phyloP scores from a whole-genome alignment of 2,113 vertebrate genomes.

The Numida meleagris region DNA sequence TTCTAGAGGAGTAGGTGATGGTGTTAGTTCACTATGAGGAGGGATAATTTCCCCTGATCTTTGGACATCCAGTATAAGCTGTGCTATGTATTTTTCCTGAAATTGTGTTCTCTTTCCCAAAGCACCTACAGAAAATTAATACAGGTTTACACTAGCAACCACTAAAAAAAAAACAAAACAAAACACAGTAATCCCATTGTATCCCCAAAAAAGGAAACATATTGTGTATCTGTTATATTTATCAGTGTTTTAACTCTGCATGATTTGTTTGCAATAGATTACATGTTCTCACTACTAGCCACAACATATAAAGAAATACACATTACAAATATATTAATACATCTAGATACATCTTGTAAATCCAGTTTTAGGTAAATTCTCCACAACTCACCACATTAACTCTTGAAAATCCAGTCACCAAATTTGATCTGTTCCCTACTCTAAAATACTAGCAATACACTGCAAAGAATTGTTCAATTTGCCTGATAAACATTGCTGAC shows the following conservation, averaged over 20 bases:
- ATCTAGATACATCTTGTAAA: neutral
- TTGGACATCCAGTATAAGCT: slow-evolving; percentile 90
- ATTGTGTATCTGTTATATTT: neutral
- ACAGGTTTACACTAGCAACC: neutral
- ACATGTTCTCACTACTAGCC: neutral
- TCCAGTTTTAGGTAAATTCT: neutral
- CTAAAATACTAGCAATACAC: neutral
- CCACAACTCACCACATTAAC: neutral
- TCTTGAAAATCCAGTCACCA: neutral
- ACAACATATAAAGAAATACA: neutral
- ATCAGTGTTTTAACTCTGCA: neutral
- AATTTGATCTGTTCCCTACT: neutral
- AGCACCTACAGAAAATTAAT: slow-evolving; percentile 81
- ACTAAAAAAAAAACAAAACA: neutral
- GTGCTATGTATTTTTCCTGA: slow-evolving; percentile 92
- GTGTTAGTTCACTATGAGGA: slow-evolving; percentile 74
- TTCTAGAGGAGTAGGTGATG: slow-evolving; percentile 81
- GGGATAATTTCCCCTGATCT: slow-evolving; percentile 69
- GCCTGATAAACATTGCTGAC: neutral
- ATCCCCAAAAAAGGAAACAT: neutral
- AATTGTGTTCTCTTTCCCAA: slow-evolving; percentile 94
- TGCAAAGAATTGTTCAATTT: neutral
- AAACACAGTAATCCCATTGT: neutral
- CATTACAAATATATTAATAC: neutral
- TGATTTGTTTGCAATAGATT: neutral